Conservation (phyloP, 2,888 invertebrate species). For the Ischnus inquisitorius region DNA sequence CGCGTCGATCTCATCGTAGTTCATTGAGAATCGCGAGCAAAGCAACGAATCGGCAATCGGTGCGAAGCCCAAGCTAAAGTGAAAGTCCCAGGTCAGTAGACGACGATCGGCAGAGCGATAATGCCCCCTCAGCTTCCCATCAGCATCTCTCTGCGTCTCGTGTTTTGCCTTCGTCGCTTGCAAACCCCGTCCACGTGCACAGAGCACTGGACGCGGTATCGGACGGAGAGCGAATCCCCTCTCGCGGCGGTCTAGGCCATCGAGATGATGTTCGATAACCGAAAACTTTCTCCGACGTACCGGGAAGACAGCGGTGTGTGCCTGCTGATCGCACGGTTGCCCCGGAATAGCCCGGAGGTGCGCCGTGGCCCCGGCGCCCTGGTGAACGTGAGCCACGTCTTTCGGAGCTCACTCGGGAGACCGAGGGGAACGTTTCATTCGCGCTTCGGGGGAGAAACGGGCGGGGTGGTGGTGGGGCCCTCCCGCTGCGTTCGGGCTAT, state of each 20-base stretch:
- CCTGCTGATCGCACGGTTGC: conserved; percentile 13
- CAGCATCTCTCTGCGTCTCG: conserved; percentile 25
- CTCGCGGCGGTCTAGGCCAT: conserved; percentile 81
- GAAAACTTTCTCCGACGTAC: conserved; percentile 80
- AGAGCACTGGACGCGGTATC: conserved; percentile 66
- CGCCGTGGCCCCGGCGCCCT: conserved; percentile 31
- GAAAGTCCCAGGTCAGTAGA: conserved; percentile 56
- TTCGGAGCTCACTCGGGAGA: conserved; percentile 1
- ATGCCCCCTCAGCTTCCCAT: conserved; percentile 2
- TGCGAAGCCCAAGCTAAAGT: conserved; percentile 11
- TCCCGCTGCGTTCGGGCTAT: conserved; percentile 9
- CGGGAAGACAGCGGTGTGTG: conserved; percentile 23
- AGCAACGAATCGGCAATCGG: not conserved
- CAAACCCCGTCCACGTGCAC: conserved; percentile 43
- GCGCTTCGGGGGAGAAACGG: not conserved
- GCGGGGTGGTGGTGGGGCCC: not conserved
- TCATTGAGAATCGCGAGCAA: not conserved
- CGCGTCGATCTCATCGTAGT: not conserved
- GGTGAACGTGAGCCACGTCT: conserved; percentile 24
- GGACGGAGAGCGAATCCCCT: conserved; percentile 64
- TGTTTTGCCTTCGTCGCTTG: conserved; percentile 21
- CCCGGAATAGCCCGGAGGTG: conserved; percentile 55
- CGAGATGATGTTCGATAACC: conserved; percentile 78
- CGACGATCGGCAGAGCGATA: not conserved
- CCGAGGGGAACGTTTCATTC: not conserved